Base-by-base conservation (phyloP, 2,113 vertebrate genomes). In the Myxocyprinus asiaticus region DNA sequence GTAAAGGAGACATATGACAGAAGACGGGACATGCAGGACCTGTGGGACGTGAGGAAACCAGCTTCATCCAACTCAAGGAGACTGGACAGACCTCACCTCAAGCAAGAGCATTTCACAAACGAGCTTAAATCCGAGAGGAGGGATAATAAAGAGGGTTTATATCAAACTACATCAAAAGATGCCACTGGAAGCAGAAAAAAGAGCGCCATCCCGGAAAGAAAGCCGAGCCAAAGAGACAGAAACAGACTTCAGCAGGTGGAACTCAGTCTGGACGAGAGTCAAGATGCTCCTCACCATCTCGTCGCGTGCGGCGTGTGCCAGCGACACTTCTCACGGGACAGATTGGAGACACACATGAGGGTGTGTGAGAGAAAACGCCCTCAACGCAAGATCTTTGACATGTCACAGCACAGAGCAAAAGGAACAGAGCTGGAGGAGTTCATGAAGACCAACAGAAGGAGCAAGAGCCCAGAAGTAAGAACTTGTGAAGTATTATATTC, bases 331-430 rank as follows among this genome's bases (percentile, higher is more conserved):
- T 71, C 85, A 51, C 62, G 77, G 4, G 62, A 84, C 0, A 92
- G 95, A 64, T 86, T 97, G 43, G 89, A 95, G 85, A 94, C 88
- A 71, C 96, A 97, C 51, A 10, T 68, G 4, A 85, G 7, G 9
- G 84, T 94, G 82, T 97, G 96, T 76, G 0, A 90, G 80, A 96
- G 90, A 84, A 85, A 62, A 4, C 91, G 91, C 56, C 79, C 92
- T 6, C 92, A 84, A 11, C 93, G 94, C 66, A 92, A 92, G 86
- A 91, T 92, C 47, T 97, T 93, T 76, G 92, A 96, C 84, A 94
- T 92, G 7, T 93, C 85, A 1, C 84, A 71, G 63, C 86, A 93
- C 69, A 92, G 95, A 79, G 90, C 88, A 55, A 95, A 91, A 67
- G 95, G 95, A 81, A 95, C 96, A 0, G 90, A 90, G 5, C 48